Percentiles rank a stretch among this genome's conserved stretches.
phyloP scores from a whole-genome alignment of 2,113 vertebrate genomes.

The Psophia crepitans region DNA sequence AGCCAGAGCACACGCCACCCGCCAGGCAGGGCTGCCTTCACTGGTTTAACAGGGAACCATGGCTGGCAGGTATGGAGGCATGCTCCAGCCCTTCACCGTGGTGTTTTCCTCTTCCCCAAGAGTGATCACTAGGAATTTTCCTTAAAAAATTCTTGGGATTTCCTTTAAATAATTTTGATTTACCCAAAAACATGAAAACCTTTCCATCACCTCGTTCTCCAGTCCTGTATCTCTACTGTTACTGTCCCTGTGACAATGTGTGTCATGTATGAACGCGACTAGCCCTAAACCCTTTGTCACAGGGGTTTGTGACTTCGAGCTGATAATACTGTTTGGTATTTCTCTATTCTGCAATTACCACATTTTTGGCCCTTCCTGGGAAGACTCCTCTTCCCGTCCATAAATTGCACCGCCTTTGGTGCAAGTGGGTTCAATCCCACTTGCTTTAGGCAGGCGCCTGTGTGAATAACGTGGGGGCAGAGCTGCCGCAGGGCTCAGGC shows the following conservation, averaged over 20 bases:
- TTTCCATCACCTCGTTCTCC: background rate
- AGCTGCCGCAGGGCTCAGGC: background rate
- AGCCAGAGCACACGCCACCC: fast-evolving
- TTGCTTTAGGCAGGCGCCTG: background rate
- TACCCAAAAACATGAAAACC: background rate
- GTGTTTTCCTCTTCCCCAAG: background rate
- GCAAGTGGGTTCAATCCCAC: background rate
- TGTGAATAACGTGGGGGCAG: background rate
- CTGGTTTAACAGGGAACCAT: fast-evolving
- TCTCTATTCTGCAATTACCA: background rate
- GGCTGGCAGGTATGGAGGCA: background rate
- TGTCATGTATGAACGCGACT: fast-evolving
- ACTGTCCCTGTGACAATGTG: background rate
- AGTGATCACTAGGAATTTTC: background rate
- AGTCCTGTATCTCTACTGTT: background rate
- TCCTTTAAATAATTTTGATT: background rate
- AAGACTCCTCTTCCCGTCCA: background rate
- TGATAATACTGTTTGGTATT: background rate
- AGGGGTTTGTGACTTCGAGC: background rate
- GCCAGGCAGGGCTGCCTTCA: background rate
- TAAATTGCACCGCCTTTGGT: background rate
- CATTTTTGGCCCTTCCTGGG: background rate
- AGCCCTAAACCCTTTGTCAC: background rate
- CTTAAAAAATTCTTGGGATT: background rate
- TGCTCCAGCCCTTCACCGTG: fast-evolving